These are phyloP conservation scores for Drosophila infuscata DNA, from an alignment of 2,888 invertebrate species.

Conservation along the genomic window DNA sequence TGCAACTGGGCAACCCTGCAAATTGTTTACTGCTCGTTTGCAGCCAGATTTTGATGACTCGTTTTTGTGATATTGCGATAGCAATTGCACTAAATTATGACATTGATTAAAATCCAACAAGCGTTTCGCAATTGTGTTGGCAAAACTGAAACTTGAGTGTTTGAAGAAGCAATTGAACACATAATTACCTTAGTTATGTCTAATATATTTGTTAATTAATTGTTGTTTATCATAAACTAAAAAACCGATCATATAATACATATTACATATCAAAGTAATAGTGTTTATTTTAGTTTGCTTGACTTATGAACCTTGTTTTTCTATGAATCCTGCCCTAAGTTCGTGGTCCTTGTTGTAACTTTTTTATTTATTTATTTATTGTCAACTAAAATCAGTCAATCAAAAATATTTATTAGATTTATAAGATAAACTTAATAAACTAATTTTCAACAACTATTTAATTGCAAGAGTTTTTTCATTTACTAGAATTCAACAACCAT, in stretches of 20 bases:
- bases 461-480: not conserved
- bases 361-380: no score
- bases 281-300: not conserved
- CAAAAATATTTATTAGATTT: no score
- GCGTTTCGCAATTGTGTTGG: not conserved
- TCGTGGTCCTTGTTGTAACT: not conserved
- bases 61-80: slow-evolving; percentile 27
- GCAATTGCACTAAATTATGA: not conserved
- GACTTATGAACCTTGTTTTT: not conserved
- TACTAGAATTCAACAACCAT: not conserved
- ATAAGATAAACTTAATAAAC: not conserved
- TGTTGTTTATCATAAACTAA: not conserved
- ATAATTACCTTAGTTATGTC: not conserved
- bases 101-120: not conserved
- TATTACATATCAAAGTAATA: not conserved
- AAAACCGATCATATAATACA: not conserved
- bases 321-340: not conserved
- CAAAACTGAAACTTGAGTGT: not conserved
- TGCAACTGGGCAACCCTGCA: not conserved
- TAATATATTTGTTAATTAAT: not conserved
- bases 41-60: not conserved
- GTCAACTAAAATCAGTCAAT: no score
- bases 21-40: slow-evolving; percentile 10
- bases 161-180: not conserved
- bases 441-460: not conserved